Conservation (phyloP, 2,113 vertebrate genomes). For the Tragulus kanchil region DNA sequence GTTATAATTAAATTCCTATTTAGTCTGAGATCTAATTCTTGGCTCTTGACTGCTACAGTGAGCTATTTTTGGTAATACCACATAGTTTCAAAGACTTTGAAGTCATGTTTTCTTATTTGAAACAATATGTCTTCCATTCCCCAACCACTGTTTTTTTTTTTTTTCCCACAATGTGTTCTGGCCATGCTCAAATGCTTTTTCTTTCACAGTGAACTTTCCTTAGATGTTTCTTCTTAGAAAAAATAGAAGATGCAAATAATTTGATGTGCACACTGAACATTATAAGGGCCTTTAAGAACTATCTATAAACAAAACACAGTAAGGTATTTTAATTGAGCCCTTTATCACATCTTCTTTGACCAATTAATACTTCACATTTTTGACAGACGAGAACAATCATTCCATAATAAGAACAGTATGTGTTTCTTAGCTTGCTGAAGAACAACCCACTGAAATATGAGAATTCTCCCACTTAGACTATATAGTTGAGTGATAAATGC, state of each 20-base stretch:
- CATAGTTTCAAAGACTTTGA: not conserved
- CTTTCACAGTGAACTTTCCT: constrained; percentile 49
- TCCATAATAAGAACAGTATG: constrained; percentile 45
- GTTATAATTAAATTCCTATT: constrained; percentile 14
- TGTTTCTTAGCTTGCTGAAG: constrained; percentile 54
- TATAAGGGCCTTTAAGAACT: constrained; percentile 18
- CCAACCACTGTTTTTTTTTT: not conserved
- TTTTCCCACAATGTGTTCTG: not conserved
- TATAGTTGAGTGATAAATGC: not conserved
- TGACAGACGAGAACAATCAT: constrained; percentile 51
- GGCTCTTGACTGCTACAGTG: not conserved
- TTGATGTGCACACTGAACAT: constrained; percentile 16
- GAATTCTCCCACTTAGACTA: constrained; percentile 57
- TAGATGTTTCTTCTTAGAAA: constrained; percentile 36
- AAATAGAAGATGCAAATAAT: constrained; percentile 52
- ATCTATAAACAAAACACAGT: constrained; percentile 50
- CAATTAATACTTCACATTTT: constrained; percentile 75
- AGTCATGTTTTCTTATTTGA: constrained; percentile 26
- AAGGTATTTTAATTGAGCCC: constrained; percentile 50
- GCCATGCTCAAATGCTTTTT: constrained; percentile 57
- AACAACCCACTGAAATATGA: constrained; percentile 33
- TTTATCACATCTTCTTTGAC: constrained; percentile 69
- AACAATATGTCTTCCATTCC: not conserved
- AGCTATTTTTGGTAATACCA: not conserved
- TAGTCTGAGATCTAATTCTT: constrained; percentile 12